Conservation (phyloP, 1,140 invertebrate species). For the Tetramorium parvispinum region DNA sequence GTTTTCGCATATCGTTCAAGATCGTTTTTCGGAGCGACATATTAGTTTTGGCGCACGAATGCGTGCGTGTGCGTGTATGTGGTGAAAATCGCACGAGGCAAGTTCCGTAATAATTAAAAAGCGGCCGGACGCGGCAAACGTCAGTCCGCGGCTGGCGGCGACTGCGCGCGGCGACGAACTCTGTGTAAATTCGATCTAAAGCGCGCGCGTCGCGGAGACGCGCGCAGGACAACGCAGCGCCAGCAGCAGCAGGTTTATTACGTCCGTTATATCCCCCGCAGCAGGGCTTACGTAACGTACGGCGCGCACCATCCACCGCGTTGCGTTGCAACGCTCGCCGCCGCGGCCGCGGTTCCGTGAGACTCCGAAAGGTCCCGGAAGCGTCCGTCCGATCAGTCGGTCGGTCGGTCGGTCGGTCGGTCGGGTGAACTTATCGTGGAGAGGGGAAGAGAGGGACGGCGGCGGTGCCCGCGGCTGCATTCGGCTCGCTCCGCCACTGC, state of each 20-base stretch:
- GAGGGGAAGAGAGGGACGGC: background rate
- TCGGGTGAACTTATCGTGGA: background rate
- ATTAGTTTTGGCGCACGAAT: no score
- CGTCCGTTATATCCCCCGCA: background rate
- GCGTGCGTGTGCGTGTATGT: background rate
- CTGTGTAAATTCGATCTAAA: slow-evolving; percentile 29
- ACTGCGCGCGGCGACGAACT: background rate
- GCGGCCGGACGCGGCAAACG: background rate
- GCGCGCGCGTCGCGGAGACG: background rate
- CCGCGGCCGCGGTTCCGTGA: background rate
- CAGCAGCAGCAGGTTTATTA: background rate
- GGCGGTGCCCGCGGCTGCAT: slow-evolving; percentile 34
- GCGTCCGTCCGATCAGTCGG: background rate
- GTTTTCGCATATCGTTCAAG: no score
- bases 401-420: slow-evolving; percentile 23
- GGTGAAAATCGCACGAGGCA: background rate
- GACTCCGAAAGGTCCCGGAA: slow-evolving; percentile 31
- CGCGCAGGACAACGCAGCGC: slow-evolving; percentile 41
- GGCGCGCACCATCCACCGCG: background rate
- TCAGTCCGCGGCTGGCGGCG: background rate
- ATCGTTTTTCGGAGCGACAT: no score
- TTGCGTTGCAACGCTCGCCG: background rate
- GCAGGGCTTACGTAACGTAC: slow-evolving; percentile 21
- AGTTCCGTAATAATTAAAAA: background rate
- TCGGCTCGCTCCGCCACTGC: slow-evolving; percentile 55